Conservation (phyloP, 2,797 vertebrate genomes). For the Limosa lapponica region DNA sequence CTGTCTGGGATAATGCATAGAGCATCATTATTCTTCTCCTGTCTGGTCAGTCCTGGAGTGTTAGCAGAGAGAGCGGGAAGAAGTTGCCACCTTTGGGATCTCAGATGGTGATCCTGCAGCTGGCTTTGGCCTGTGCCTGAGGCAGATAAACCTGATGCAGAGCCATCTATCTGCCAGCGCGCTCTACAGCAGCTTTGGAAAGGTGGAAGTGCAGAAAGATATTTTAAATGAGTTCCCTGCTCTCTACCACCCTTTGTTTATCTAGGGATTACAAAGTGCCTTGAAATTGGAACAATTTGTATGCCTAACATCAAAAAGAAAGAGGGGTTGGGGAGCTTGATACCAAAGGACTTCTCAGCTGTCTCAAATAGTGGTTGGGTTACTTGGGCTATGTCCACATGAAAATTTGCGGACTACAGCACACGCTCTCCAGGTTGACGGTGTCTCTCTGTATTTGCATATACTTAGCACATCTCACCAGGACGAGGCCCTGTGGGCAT, state of each 20-base stretch:
- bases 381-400: neutral
- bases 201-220: neutral
- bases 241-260: neutral
- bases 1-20: neutral
- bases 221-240: neutral
- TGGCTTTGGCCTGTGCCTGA: neutral
- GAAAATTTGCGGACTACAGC: neutral
- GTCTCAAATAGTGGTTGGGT: neutral
- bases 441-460: neutral
- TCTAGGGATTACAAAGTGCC: neutral
- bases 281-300: neutral
- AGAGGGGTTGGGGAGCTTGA: neutral
- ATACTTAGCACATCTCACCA: neutral
- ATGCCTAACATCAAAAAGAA: neutral
- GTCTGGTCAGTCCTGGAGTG: neutral
- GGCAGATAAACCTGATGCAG: neutral
- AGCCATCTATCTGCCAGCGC: neutral
- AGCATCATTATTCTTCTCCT: neutral
- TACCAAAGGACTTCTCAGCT: neutral
- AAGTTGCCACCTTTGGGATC: neutral
- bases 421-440: neutral
- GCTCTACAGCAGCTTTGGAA: neutral
- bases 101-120: neutral
- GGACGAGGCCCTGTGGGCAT: neutral
- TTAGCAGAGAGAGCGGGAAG: neutral